phyloP scores from a whole-genome alignment of 2,888 invertebrate genomes.

The Electrophaes corylata region DNA sequence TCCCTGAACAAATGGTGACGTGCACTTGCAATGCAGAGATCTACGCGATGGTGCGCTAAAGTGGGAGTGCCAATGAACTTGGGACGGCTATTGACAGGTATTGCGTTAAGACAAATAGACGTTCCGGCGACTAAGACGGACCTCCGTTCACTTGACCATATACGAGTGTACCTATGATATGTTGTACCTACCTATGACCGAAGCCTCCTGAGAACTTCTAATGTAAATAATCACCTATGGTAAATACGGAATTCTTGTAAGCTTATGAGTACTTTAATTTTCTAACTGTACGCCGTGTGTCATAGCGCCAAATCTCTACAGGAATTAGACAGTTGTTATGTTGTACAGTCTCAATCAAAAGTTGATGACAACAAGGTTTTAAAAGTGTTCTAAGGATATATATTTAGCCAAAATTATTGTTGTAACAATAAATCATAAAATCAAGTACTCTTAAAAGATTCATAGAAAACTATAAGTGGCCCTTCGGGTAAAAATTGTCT shows the following conservation, averaged over 20 bases:
- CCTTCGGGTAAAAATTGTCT: no score
- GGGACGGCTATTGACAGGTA: conserved; percentile 81
- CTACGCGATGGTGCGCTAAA: conserved; percentile 79
- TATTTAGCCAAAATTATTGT: background rate
- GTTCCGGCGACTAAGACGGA: conserved; percentile 76
- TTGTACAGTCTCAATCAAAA: background rate
- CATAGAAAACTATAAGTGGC: no score
- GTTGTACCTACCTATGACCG: conserved; percentile 60
- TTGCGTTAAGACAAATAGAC: conserved; percentile 83
- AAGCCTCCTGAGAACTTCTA: conserved; percentile 77
- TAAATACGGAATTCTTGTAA: conserved; percentile 77
- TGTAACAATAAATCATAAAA: conserved; percentile 1
- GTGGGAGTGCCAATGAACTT: conserved; percentile 82
- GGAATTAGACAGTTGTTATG: background rate
- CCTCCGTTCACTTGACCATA: conserved; percentile 78
- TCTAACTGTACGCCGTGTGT: conserved; percentile 57
- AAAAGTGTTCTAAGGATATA: background rate
- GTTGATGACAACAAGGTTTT: background rate
- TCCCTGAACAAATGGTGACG: conserved; percentile 64
- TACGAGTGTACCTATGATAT: conserved; percentile 44
- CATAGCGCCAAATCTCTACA: conserved; percentile 25
- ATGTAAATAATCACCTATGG: conserved; percentile 74
- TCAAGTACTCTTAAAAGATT: no score
- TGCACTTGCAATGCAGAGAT: conserved; percentile 74
- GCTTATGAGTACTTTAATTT: conserved; percentile 60